Conservation (phyloP, 2,797 vertebrate species). For the Masticophis lateralis region DNA sequence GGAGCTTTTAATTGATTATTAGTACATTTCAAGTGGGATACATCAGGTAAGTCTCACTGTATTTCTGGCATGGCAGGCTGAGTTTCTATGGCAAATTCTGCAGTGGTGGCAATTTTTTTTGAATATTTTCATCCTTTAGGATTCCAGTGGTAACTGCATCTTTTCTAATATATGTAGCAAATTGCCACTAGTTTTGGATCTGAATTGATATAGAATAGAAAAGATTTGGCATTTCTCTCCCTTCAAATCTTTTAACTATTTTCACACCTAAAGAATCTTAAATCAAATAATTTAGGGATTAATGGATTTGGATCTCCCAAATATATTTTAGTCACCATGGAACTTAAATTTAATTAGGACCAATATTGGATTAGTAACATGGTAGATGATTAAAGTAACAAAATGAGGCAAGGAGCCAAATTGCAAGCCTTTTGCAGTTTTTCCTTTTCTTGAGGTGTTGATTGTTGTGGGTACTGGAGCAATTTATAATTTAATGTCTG, state of each 20-base stretch:
- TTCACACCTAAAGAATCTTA: background rate
- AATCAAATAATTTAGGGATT: background rate
- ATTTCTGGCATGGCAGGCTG: background rate
- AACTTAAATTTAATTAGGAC: background rate
- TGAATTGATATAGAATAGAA: background rate
- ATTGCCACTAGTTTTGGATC: background rate
- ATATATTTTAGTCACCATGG: background rate
- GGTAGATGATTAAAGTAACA: background rate
- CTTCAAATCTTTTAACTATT: background rate
- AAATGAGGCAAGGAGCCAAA: background rate
- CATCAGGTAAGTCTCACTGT: background rate
- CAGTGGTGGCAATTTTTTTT: background rate
- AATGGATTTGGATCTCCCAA: background rate
- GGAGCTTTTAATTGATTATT: background rate
- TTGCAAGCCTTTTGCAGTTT: background rate
- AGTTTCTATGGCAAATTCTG: background rate
- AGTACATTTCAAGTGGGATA: background rate
- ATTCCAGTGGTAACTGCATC: background rate
- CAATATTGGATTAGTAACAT: background rate
- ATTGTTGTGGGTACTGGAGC: background rate
- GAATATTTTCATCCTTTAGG: background rate
- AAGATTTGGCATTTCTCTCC: background rate
- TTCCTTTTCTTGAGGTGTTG: background rate
- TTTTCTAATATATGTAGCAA: background rate
- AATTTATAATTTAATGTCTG: background rate